phyloP scores from a whole-genome alignment of 2,888 invertebrate genomes.

The Molanna angustata region DNA sequence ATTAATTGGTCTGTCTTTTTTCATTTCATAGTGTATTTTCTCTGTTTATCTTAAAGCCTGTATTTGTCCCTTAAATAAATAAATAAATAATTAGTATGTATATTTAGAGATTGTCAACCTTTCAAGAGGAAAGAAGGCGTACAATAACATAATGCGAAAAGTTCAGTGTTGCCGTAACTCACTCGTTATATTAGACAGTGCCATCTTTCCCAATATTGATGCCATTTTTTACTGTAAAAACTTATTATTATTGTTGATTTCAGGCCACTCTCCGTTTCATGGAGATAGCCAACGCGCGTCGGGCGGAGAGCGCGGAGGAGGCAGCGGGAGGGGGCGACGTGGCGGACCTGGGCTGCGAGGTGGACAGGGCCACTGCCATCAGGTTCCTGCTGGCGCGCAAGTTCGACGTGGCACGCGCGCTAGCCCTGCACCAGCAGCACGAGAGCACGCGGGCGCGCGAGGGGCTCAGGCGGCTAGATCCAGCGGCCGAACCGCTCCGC shows the following conservation, averaged over 20 bases:
- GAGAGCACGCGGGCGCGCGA: constrained; percentile 85
- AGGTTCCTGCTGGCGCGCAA: constrained; percentile 92
- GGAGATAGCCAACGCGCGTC: constrained; percentile 64
- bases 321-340: constrained; percentile 49
- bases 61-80: no score
- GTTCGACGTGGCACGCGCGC: constrained; percentile 88
- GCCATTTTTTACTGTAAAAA: no score
- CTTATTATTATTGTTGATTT: constrained; percentile 37
- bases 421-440: constrained; percentile 90
- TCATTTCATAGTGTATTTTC: no score
- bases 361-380: constrained; percentile 85
- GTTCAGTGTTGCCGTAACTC: no score
- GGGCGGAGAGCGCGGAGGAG: constrained; percentile 40
- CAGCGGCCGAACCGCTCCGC: constrained; percentile 76
- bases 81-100: no score
- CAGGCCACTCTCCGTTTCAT: constrained; percentile 82
- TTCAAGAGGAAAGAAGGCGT: no score
- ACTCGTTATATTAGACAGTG: no score
- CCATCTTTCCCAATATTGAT: no score
- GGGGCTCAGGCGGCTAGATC: constrained; percentile 81
- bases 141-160: no score
- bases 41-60: no score
- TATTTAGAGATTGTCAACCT: no score
- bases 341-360: constrained; percentile 46
- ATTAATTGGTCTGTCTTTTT: no score